Evolutionary conservation across 2,113 vertebrate species (phyloP).

Genomic region (Pagrus major): DNA sequence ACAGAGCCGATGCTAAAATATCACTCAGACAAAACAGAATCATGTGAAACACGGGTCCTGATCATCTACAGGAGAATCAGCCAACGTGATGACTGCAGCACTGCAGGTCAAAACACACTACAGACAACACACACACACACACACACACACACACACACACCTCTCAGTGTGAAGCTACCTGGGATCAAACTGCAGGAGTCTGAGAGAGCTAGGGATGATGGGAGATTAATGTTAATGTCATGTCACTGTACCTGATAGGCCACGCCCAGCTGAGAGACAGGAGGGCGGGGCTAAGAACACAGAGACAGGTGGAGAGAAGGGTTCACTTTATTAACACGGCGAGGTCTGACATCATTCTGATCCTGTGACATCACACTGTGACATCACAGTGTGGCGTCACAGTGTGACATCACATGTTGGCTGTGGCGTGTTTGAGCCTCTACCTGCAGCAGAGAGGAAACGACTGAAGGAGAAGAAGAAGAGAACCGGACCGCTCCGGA

Average conservation of each 20-base stretch:
- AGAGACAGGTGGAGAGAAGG: background rate
- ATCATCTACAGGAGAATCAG: background rate
- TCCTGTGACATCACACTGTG: no score
- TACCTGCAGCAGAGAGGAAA: conserved; percentile 10
- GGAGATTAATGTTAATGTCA: conserved; percentile 1
- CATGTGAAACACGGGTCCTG: no score
- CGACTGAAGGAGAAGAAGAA: background rate
- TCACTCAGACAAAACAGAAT: background rate
- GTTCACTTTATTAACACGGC: background rate
- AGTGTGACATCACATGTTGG: no score
- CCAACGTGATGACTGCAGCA: background rate
- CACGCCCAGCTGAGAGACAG: background rate
- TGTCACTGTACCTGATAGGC: background rate
- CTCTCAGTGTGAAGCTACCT: conserved; percentile 2
- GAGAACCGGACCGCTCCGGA: background rate
- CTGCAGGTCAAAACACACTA: background rate
- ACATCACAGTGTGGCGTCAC: no score
- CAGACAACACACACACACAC: background rate
- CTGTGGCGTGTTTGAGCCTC: background rate
- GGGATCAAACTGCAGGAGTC: background rate
- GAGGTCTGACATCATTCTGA: no score
- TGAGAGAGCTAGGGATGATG: conserved; percentile 26
- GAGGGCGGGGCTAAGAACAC: background rate
- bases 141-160: background rate
- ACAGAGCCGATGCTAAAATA: background rate